Base-by-base conservation (phyloP, 1,140 invertebrate species). In the Theocolax elegans region DNA sequence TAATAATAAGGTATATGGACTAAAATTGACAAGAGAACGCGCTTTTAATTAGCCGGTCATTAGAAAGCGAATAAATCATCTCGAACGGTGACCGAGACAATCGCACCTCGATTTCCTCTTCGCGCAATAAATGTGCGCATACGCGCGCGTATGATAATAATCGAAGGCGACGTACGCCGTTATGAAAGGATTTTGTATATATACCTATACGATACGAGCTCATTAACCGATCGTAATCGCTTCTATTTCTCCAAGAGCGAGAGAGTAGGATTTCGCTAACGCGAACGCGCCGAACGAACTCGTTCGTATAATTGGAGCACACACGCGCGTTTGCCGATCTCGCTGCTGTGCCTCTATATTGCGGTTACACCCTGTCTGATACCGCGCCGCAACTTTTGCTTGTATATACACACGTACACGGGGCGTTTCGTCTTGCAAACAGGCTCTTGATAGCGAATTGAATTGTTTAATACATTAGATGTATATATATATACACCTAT, bases 21-120 rank as follows among this genome's bases (percentile, higher is more conserved):
- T 17, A 17, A 4, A n/a, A n/a, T n/a, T n/a, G n/a, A n/a, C n/a
- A n/a, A n/a, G n/a, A n/a, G n/a, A n/a, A n/a, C 9, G 29, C 17
- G 17, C 60, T 29, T 31, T 25, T 69, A 69, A 69, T 69, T 53
- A 62, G 38, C 17, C 58, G 48, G 46, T 54, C 35, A 62, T 69
- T 69, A 69, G 67, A 62, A 69, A 62, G 67, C 48, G 67, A 23
- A 62, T 69, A 63, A 62, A 63, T 63, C 67, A 68, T 67, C 65
- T 15, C 25, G 19, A 48, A n/a, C 23, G 46, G 21, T 25, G 46
- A 51, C 19, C 13, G 21, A 42, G 15, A 49, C 59, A 8, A 23
- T 9, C 12, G 13, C 29, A 19, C 29, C 3, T 3, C 21, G 1
- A 65, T 65, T 65, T 65, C 46, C 35, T 65, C 46, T 23, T 48